Percentiles rank a stretch among this genome's conserved stretches.
These are phyloP conservation scores for Anabacerthia variegaticeps DNA, from an alignment of 2,797 vertebrate species.

Conservation along the genomic window DNA sequence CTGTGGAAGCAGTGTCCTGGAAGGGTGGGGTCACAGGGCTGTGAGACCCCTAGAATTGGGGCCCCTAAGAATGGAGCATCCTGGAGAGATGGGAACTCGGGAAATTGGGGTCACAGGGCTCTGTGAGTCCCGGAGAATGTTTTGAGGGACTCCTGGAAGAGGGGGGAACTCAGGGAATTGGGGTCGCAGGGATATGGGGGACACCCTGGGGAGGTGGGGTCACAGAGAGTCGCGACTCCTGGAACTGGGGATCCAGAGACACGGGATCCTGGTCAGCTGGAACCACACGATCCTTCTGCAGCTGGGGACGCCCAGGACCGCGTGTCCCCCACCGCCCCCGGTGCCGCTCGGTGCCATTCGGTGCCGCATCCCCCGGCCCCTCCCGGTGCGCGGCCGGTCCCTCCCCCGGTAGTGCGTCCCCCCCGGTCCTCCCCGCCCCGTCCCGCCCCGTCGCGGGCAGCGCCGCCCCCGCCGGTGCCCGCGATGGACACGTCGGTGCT, in stretches of 20 bases:
- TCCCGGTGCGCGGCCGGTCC: background rate
- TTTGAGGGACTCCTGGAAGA: background rate
- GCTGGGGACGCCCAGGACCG: too few species aligned
- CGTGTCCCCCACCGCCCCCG: too few species aligned
- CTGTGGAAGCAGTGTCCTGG: background rate
- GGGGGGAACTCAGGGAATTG: too few species aligned
- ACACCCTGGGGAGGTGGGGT: too few species aligned
- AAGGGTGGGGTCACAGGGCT: background rate
- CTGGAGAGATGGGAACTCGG: rapidly evolving
- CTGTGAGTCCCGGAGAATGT: background rate
- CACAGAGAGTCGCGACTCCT: too few species aligned
- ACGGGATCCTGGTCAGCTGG: too few species aligned
- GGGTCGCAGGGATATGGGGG: background rate
- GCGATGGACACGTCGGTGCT: background rate
- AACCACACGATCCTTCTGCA: too few species aligned
- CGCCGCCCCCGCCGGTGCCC: background rate
- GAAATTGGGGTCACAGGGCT: background rate
- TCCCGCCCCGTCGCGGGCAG: background rate
- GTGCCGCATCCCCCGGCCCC: background rate
- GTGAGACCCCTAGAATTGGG: background rate
- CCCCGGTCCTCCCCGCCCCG: background rate
- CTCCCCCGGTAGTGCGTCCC: background rate
- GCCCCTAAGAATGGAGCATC: background rate
- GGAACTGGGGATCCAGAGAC: background rate
- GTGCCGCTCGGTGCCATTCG: background rate